Evolutionary conservation across 1,140 invertebrate species (phyloP).

Genomic region (Sarcophaga bullata): DNA sequence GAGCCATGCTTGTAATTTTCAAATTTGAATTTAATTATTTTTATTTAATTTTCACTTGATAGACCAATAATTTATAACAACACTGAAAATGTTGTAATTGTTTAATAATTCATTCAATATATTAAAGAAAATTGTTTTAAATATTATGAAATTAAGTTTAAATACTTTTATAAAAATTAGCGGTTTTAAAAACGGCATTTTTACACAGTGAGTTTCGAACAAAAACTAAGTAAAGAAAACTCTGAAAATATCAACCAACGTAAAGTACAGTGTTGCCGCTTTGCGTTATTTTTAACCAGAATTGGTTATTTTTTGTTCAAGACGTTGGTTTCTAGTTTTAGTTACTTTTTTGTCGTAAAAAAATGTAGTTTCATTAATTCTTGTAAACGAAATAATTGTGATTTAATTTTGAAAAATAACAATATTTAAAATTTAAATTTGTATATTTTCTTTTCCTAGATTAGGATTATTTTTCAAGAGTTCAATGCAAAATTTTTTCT

Average conservation of each 20-base stretch:
- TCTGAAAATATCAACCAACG: not conserved
- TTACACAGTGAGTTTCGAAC: constrained; percentile 16
- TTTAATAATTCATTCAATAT: not conserved
- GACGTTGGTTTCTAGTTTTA: no score
- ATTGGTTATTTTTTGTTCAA: no score
- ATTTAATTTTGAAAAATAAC: no score
- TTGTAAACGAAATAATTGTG: no score
- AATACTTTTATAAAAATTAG: constrained; percentile 28
- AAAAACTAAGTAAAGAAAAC: constrained; percentile 52
- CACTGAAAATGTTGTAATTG: not conserved
- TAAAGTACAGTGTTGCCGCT: not conserved
- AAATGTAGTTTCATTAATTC: no score
- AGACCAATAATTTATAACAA: constrained; percentile 18
- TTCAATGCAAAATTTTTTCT: no score
- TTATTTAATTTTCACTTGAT: constrained; percentile 5
- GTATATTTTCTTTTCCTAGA: no score
- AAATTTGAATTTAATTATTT: not conserved
- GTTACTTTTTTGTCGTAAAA: no score
- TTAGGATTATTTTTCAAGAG: no score
- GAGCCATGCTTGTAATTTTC: not conserved
- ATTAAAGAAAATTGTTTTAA: not conserved
- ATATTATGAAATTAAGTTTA: not conserved
- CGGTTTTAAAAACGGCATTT: constrained; percentile 37
- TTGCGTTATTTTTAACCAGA: no score
- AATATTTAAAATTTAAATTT: no score